A percentile compares a stretch with the other conserved stretches of the same genome.
Conservation (phyloP, 2,113 vertebrate species). For the Syngnathus floridae region DNA sequence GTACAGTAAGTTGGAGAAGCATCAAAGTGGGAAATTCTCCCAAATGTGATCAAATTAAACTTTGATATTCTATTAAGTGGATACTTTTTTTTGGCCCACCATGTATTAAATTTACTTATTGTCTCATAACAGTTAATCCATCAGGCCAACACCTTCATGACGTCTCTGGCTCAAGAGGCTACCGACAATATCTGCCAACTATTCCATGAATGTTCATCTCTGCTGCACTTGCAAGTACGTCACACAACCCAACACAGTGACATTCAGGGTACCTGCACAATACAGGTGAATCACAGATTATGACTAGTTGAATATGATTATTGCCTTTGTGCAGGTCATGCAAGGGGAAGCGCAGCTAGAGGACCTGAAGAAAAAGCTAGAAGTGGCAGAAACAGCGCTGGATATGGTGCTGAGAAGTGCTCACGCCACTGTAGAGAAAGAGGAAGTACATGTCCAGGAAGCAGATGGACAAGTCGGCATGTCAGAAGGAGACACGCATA, state of each 20-base stretch:
- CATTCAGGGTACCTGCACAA: no score
- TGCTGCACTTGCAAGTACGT: constrained; percentile 46
- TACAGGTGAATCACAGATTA: neutral
- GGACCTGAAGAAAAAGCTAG: constrained; percentile 45
- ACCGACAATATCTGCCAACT: constrained; percentile 62
- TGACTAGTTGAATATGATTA: neutral
- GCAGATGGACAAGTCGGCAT: neutral
- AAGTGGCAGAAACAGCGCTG: constrained; percentile 44
- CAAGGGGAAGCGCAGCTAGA: constrained; percentile 37
- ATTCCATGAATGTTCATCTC: constrained; percentile 48
- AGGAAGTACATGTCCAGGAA: neutral
- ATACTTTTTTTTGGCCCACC: neutral
- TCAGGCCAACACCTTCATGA: constrained; percentile 51
- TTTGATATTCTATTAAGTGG: neutral
- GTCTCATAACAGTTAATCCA: constrained; percentile 44
- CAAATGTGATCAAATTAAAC: neutral
- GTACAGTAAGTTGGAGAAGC: neutral
- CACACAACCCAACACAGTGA: no score
- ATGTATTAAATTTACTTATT: no score
- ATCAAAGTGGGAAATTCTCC: no score
- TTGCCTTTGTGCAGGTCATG: constrained; percentile 17
- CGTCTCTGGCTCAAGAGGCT: constrained; percentile 56
- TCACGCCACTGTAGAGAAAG: constrained; percentile 10
- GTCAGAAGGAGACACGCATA: constrained; percentile 2
- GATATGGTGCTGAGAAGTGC: constrained; percentile 38